Conservation (phyloP, 2,797 vertebrate species). For the Sphenopsis melanotis region DNA sequence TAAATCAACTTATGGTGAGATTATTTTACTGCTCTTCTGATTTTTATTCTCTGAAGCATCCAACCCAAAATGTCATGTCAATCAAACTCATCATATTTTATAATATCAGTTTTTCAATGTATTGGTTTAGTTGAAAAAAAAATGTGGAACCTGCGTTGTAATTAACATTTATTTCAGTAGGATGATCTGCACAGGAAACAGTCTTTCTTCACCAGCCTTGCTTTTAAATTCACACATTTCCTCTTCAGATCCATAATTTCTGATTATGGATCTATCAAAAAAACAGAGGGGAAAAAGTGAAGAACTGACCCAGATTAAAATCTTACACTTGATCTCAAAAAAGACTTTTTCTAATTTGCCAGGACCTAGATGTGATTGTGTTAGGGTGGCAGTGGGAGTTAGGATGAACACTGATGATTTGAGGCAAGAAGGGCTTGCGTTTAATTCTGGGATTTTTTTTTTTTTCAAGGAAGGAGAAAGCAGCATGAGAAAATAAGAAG, state of each 20-base stretch:
- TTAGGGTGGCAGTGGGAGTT: not conserved
- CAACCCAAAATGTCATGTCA: not conserved
- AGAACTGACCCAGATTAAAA: not conserved
- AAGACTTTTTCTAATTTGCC: not conserved
- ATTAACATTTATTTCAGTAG: not conserved
- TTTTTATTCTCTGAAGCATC: not conserved
- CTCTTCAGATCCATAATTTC: not conserved
- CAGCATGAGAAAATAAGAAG: not conserved
- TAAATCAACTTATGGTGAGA: not conserved
- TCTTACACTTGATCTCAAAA: not conserved
- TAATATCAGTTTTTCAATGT: not conserved
- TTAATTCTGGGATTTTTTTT: not conserved
- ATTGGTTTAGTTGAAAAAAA: not conserved
- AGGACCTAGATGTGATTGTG: not conserved
- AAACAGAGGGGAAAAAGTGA: accelerated
- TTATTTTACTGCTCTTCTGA: not conserved
- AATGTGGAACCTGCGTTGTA: not conserved
- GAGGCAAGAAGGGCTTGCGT: not conserved
- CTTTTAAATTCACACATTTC: not conserved
- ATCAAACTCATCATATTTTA: not conserved
- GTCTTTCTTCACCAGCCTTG: not conserved
- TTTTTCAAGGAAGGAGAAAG: not conserved
- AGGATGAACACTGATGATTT: not conserved
- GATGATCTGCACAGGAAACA: not conserved
- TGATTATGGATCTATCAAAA: not conserved